Evolutionary conservation across 2,113 vertebrate genomes (phyloP).

Genomic region (Aspidoscelis tigris): DNA sequence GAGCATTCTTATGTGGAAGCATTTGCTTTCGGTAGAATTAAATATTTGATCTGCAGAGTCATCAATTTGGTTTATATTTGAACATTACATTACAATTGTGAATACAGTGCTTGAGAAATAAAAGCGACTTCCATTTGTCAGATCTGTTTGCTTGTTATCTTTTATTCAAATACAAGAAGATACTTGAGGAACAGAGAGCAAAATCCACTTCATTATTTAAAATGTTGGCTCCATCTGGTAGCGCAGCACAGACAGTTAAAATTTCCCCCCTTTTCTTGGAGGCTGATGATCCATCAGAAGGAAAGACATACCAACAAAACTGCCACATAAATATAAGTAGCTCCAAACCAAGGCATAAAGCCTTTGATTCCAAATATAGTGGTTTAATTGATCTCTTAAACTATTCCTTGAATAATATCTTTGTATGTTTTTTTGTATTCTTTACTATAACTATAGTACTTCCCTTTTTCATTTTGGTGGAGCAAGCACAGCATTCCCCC

Average conservation of each 20-base stretch:
- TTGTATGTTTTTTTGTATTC: too few species aligned
- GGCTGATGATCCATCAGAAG: too few species aligned
- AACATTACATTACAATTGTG: slow-evolving; percentile 77
- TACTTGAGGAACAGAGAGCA: background rate
- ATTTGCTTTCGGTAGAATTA: slow-evolving; percentile 72
- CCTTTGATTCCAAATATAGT: too few species aligned
- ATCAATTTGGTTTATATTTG: slow-evolving; percentile 75
- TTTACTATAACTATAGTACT: too few species aligned
- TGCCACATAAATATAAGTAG: too few species aligned
- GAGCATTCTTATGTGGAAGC: slow-evolving; percentile 67
- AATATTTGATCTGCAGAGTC: slow-evolving; percentile 71
- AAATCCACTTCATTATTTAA: background rate
- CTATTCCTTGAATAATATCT: too few species aligned
- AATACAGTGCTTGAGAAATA: slow-evolving; percentile 82
- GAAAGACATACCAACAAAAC: too few species aligned
- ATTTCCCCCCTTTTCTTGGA: too few species aligned
- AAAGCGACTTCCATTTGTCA: slow-evolving; percentile 77
- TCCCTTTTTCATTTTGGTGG: too few species aligned
- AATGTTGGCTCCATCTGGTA: background rate
- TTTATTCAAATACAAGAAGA: background rate
- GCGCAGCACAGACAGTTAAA: background rate
- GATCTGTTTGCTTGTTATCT: slow-evolving; percentile 46
- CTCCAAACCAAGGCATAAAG: too few species aligned
- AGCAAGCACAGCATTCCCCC: too few species aligned
- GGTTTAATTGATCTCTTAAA: too few species aligned